Conservation (phyloP, 2,797 vertebrate species). For the Sardinella longiceps region DNA sequence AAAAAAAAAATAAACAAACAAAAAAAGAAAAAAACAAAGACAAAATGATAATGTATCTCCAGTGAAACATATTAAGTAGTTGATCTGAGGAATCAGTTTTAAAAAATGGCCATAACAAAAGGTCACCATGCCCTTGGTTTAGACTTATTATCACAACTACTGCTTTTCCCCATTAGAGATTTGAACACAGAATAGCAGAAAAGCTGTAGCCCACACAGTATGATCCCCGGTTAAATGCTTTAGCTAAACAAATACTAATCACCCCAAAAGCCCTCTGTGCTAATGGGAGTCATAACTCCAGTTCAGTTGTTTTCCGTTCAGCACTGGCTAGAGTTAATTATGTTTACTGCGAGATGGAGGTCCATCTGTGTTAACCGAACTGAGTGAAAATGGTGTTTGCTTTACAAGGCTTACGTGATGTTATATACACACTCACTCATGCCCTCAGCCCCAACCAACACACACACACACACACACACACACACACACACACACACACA, state of each 20-base stretch:
- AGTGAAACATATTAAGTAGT: not conserved
- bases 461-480: not conserved
- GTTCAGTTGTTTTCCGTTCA: conserved; percentile 47
- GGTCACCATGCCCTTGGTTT: not conserved
- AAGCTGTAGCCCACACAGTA: not conserved
- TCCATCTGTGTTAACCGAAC: conserved; percentile 17
- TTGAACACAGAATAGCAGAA: not conserved
- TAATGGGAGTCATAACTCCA: conserved; percentile 50
- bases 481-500: not conserved
- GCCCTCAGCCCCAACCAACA: too few relatives aligned
- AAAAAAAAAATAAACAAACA: too few relatives aligned
- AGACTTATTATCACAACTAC: not conserved
- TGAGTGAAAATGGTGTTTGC: conserved; percentile 16
- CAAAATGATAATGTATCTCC: not conserved
- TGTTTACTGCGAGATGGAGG: conserved; percentile 38
- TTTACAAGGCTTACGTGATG: conserved; percentile 1
- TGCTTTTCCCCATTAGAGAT: not conserved
- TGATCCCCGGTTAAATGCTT: conserved; percentile 12
- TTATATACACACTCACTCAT: conserved; percentile 3
- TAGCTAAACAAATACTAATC: conserved; percentile 50
- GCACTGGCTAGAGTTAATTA: conserved; percentile 56
- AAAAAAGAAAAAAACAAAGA: too few relatives aligned
- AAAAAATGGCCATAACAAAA: not conserved
- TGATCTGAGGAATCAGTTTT: not conserved
- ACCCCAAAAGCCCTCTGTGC: conserved; percentile 47